Evolutionary conservation across 2,797 vertebrate genomes (phyloP).

Genomic region (Acipenser transmontanus): DNA sequence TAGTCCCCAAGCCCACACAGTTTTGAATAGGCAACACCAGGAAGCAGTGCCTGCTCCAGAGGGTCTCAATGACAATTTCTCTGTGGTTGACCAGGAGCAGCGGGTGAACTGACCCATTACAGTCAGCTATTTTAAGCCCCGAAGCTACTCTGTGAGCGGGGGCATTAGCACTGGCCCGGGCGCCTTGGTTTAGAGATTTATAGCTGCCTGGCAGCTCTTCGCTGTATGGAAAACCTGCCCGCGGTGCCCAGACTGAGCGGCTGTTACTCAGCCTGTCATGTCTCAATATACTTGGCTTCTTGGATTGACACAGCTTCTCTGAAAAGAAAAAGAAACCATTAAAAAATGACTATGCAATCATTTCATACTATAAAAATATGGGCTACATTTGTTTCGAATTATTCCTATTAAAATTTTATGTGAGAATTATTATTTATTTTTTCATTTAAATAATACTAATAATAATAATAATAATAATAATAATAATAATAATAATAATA

Average conservation of each 20-base stretch:
- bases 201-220: constrained; percentile 4
- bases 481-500: no score
- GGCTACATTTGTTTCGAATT: constrained; percentile 48
- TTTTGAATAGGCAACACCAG: no score
- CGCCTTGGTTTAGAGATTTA: constrained; percentile 6
- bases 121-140: background rate
- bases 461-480: no score
- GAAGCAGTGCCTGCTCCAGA: no score
- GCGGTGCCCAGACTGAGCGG: constrained; percentile 23
- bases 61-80: no score
- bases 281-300: constrained; percentile 29
- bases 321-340: constrained; percentile 37
- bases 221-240: constrained; percentile 16
- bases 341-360: constrained; percentile 43
- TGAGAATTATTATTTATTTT: constrained; percentile 24
- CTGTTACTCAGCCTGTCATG: constrained; percentile 27
- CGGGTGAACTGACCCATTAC: background rate
- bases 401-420: constrained; percentile 42
- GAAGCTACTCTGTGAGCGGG: background rate
- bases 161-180: constrained; percentile 2
- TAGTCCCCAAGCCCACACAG: no score
- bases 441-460: background rate
- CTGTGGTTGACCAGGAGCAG: background rate
- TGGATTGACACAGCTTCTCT: constrained; percentile 15
- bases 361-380: constrained; percentile 47